Conservation (phyloP, 2,797 vertebrate species). For the Allobates femoralis region DNA sequence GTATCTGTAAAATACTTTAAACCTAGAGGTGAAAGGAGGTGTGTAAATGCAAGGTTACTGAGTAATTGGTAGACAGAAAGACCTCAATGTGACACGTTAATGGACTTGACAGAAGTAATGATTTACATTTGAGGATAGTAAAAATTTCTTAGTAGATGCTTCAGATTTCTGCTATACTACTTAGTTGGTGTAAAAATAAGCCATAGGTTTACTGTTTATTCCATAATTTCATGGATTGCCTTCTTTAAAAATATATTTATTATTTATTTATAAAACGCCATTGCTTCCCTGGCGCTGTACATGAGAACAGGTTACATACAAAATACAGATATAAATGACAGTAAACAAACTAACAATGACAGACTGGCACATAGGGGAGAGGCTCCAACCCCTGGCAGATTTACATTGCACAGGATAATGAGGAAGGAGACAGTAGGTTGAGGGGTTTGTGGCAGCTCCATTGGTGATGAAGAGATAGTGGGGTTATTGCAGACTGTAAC, state of each 20-base stretch:
- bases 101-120: constrained; percentile 28
- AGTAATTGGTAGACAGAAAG: constrained; percentile 46
- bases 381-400: too few species aligned
- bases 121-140: constrained; percentile 34
- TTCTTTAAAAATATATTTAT: neutral
- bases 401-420: too few species aligned
- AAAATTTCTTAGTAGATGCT: constrained; percentile 21
- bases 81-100: constrained; percentile 28
- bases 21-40: constrained; percentile 31
- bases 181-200: neutral
- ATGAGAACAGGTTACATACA: too few species aligned
- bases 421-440: too few species aligned
- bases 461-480: too few species aligned
- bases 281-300: too few species aligned
- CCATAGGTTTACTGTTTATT: neutral
- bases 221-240: neutral
- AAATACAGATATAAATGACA: too few species aligned
- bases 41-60: constrained; percentile 22
- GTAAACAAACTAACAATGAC: too few species aligned
- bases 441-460: too few species aligned
- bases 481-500: too few species aligned
- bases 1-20: constrained; percentile 42
- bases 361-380: too few species aligned
- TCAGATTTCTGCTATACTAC: neutral
- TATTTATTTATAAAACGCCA: too few species aligned